These are phyloP conservation scores for Orthonyx spaldingii DNA, from an alignment of 2,113 vertebrate species.

Conservation along the genomic window DNA sequence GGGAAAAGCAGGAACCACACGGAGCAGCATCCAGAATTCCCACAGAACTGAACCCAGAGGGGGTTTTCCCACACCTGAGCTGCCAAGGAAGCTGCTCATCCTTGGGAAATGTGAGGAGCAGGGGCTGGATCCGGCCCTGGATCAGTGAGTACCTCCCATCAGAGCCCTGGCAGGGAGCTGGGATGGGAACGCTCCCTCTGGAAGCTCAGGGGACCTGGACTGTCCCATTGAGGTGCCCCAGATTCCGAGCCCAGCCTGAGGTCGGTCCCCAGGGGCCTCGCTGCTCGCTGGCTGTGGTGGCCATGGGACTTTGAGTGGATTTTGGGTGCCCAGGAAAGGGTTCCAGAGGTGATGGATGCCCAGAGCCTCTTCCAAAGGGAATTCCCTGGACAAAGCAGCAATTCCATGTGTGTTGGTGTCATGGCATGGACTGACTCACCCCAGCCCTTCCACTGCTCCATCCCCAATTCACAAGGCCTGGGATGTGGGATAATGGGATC, in stretches of 20 bases:
- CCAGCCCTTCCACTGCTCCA: not conserved
- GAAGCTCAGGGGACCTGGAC: not conserved
- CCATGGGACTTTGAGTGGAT: accelerated
- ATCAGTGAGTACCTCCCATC: accelerated
- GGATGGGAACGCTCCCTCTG: not conserved
- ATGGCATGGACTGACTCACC: not conserved
- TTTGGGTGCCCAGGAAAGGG: not conserved
- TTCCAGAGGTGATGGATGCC: accelerated
- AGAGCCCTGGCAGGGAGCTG: not conserved
- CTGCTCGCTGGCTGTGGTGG: accelerated
- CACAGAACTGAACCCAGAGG: accelerated
- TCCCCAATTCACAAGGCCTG: accelerated
- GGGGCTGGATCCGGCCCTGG: not conserved
- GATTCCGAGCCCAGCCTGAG: accelerated
- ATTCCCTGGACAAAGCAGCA: not conserved
- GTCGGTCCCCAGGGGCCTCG: not conserved
- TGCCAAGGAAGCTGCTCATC: not conserved
- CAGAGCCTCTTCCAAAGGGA: not conserved
- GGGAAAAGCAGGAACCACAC: accelerated
- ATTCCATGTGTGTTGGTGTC: not conserved
- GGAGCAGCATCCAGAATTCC: not conserved
- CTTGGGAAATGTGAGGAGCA: not conserved
- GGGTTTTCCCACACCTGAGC: not conserved
- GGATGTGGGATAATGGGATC: not conserved
- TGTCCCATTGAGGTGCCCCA: not conserved